phyloP scores from a whole-genome alignment of 2,113 vertebrate genomes.

The Spilogale gracilis region DNA sequence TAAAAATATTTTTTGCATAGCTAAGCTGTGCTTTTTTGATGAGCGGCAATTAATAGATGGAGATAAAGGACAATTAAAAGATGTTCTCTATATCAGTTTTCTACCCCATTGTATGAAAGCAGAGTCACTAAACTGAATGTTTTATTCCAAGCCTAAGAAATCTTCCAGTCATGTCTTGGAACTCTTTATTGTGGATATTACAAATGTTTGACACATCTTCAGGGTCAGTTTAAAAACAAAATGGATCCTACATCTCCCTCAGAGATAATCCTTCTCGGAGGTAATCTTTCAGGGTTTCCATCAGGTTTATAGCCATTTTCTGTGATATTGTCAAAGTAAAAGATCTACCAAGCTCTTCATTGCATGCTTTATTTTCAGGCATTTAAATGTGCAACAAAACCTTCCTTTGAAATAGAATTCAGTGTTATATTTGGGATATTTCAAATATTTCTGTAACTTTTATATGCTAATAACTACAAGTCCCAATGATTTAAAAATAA shows the following conservation, averaged over 20 bases:
- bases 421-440: not conserved
- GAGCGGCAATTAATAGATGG: conserved; percentile 71
- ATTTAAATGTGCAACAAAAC: conserved; percentile 84
- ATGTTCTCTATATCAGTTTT: conserved; percentile 77
- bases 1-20: conserved; percentile 55
- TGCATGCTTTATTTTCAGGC: conserved; percentile 79
- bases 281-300: conserved; percentile 86
- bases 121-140: conserved; percentile 81
- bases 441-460: conserved; percentile 48
- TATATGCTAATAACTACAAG: conserved; percentile 33
- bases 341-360: conserved; percentile 75
- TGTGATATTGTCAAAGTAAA: conserved; percentile 81
- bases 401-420: conserved; percentile 82
- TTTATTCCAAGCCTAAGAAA: conserved; percentile 84
- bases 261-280: conserved; percentile 84
- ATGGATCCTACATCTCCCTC: conserved; percentile 81
- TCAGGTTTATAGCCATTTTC: conserved; percentile 85
- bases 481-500: conserved; percentile 20
- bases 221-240: conserved; percentile 88
- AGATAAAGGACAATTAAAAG: conserved; percentile 80
- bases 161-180: conserved; percentile 76
- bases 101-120: conserved; percentile 50
- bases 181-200: conserved; percentile 87
- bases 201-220: conserved; percentile 88
- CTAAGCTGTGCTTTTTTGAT: conserved; percentile 60